Evolutionary conservation across 2,113 vertebrate genomes (phyloP).

Genomic region (Laticauda laticaudata): DNA sequence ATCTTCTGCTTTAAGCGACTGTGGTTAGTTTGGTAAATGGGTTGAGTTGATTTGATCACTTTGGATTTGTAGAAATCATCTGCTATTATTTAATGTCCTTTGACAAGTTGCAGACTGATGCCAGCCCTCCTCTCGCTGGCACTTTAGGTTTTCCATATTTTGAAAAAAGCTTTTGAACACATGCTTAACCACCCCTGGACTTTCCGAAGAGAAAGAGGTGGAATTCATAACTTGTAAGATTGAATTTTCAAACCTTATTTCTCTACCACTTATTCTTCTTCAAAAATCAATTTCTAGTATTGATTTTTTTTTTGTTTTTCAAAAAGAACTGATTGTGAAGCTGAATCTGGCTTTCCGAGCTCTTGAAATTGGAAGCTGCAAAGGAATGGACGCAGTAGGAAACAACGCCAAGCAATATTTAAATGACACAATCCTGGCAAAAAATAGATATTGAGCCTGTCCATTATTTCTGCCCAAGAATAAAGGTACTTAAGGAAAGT

Average conservation of each 20-base stretch:
- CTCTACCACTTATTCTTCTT: neutral
- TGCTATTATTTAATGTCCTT: neutral
- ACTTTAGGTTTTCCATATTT: neutral
- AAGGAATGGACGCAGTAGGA: slow-evolving; percentile 60
- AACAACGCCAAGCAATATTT: slow-evolving; percentile 78
- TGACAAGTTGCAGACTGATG: neutral
- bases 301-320: neutral
- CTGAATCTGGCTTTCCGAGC: slow-evolving; percentile 56
- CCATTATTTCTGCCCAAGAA: slow-evolving; percentile 72
- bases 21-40: neutral
- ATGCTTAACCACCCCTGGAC: neutral
- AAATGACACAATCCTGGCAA: slow-evolving; percentile 70
- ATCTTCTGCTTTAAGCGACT: neutral
- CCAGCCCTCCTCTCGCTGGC: neutral
- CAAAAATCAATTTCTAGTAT: neutral
- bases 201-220: neutral
- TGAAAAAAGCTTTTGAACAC: neutral
- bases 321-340: slow-evolving; percentile 1
- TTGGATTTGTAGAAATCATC: neutral
- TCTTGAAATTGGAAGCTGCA: slow-evolving; percentile 57
- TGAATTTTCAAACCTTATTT: neutral
- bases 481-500: slow-evolving; percentile 72
- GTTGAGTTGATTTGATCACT: neutral
- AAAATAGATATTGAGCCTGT: slow-evolving; percentile 74
- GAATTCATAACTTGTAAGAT: neutral